Percentiles rank a stretch among this genome's conserved stretches.
Evolutionary conservation across 2,113 vertebrate species (phyloP).

Genomic region (Coryphaenoides rupestris): DNA sequence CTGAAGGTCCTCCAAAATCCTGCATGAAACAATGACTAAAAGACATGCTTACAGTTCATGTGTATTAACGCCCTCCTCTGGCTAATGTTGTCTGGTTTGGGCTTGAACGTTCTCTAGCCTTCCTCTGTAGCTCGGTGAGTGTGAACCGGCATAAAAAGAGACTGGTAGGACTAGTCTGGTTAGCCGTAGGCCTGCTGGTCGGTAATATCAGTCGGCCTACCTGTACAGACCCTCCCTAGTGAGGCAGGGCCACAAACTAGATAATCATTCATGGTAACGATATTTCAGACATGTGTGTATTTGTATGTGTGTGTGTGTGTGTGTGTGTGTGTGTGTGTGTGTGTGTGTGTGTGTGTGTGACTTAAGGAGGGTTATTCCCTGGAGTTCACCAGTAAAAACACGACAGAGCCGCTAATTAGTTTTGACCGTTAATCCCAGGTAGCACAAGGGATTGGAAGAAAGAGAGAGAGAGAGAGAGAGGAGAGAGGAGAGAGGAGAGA

Average conservation of each 20-base stretch:
- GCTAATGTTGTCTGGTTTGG: no score
- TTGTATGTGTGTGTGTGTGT: background rate
- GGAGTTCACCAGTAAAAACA: background rate
- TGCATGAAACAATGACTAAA: no score
- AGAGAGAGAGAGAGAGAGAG: slow-evolving; percentile 21
- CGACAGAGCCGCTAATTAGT: slow-evolving; percentile 19
- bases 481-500: no score
- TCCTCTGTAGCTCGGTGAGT: background rate
- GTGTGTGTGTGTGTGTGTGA: background rate
- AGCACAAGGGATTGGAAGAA: slow-evolving; percentile 12
- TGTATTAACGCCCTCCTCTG: no score
- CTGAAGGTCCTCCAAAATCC: no score
- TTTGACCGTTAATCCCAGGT: slow-evolving; percentile 24
- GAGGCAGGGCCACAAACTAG: background rate
- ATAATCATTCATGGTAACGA: background rate
- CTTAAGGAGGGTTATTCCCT: background rate
- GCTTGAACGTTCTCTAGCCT: no score
- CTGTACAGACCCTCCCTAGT: background rate
- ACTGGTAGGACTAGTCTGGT: no score
- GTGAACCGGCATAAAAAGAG: background rate
- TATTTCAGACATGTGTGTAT: no score
- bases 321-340: slow-evolving; percentile 1
- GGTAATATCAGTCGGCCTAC: no score
- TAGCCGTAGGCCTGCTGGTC: no score
- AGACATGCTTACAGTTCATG: no score